Percentiles rank a stretch among this genome's conserved stretches.
phyloP scores from a whole-genome alignment of 2,797 vertebrate genomes.

The Gymnocypris eckloni region DNA sequence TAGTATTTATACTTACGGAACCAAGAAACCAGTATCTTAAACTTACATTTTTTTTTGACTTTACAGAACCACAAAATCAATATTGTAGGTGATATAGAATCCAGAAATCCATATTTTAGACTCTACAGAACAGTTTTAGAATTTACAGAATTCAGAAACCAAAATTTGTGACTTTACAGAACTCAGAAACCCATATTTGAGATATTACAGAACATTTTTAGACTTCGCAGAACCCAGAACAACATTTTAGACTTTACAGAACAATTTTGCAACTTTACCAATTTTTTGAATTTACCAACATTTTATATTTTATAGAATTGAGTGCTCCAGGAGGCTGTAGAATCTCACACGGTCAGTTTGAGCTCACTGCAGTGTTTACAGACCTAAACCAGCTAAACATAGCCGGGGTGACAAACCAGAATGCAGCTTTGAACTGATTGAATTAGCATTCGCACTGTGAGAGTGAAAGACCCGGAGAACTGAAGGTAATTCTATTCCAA shows the following conservation, averaged over 20 bases:
- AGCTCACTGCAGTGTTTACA: slow-evolving; percentile 15
- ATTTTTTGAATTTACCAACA: not conserved
- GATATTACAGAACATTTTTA: not conserved
- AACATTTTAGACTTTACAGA: not conserved
- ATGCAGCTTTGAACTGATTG: slow-evolving; percentile 47
- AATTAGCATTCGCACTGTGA: slow-evolving; percentile 6
- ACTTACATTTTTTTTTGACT: not conserved
- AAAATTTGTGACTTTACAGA: not conserved
- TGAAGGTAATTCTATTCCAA: slow-evolving; percentile 60
- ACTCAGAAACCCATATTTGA: not conserved
- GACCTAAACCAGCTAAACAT: slow-evolving; percentile 13
- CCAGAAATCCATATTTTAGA: not conserved
- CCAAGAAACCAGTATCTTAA: not conserved
- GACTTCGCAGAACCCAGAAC: not conserved
- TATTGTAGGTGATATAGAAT: not conserved
- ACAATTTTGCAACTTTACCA: not conserved
- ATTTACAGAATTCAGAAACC: not conserved
- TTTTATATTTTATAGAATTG: not conserved
- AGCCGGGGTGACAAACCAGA: slow-evolving; percentile 32
- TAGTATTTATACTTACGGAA: not conserved
- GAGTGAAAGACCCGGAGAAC: slow-evolving; percentile 35
- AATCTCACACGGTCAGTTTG: slow-evolving; percentile 3
- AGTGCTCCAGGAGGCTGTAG: not conserved
- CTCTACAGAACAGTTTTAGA: not conserved
- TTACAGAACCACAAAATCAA: not conserved